phyloP scores from a whole-genome alignment of 2,113 vertebrate species.

The Scortum barcoo region DNA sequence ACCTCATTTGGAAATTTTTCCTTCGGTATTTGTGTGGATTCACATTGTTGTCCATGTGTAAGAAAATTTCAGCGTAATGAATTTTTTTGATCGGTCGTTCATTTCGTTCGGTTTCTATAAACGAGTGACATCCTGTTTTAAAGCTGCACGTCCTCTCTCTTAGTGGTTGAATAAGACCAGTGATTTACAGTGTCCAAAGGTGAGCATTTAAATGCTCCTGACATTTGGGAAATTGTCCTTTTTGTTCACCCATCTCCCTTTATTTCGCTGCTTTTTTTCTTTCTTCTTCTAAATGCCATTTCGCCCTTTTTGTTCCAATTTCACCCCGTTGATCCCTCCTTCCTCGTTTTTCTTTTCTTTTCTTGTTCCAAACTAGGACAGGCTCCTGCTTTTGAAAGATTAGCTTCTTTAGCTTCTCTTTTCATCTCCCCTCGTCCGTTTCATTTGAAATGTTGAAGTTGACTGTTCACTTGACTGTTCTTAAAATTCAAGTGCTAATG shows the following conservation, averaged over 20 bases:
- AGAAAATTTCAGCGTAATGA: not conserved
- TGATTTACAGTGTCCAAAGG: conserved; percentile 51
- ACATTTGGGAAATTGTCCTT: conserved; percentile 74
- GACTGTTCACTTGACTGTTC: not conserved
- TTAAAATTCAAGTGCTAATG: not conserved
- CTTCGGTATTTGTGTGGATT: conserved; percentile 1
- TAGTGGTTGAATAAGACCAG: conserved; percentile 18
- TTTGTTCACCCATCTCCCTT: conserved; percentile 56
- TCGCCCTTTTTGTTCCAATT: conserved; percentile 51
- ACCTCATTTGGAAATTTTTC: not conserved
- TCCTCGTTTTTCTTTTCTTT: conserved; percentile 7
- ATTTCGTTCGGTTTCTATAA: not conserved
- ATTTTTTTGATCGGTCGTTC: not conserved
- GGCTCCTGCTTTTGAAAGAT: conserved; percentile 10
- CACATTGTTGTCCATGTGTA: not conserved
- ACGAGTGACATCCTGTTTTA: not conserved
- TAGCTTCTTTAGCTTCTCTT: conserved; percentile 1
- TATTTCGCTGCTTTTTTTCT: conserved; percentile 47
- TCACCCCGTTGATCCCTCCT: conserved; percentile 31
- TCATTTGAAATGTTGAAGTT: conserved; percentile 11
- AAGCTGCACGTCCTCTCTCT: conserved; percentile 3
- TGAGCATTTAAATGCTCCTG: conserved; percentile 65
- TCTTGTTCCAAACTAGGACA: conserved; percentile 4
- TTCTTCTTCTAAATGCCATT: conserved; percentile 70
- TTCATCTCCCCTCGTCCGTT: not conserved